Evolutionary conservation across 2,797 vertebrate genomes (phyloP).

Genomic region (Pygocentrus nattereri): DNA sequence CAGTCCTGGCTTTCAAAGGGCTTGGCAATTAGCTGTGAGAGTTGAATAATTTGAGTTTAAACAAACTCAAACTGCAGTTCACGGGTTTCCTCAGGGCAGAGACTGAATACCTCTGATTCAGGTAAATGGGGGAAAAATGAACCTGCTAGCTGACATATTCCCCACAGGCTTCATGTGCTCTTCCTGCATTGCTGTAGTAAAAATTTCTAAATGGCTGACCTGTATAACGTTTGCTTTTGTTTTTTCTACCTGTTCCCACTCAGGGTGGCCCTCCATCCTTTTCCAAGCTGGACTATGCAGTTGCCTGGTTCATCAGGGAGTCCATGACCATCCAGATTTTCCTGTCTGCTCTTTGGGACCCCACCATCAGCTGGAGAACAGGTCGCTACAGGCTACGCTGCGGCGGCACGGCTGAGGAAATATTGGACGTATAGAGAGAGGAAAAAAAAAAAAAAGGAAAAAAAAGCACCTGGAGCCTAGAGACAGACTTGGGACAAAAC

Average conservation of each 20-base stretch:
- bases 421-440: conserved; percentile 89
- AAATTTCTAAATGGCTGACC: not conserved
- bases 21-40: not conserved
- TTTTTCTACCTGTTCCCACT: not conserved
- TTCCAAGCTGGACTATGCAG: conserved; percentile 97
- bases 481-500: conserved; percentile 25
- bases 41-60: not conserved
- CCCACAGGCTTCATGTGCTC: not conserved
- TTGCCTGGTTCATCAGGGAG: conserved; percentile 98
- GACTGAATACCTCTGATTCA: not conserved
- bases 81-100: not conserved
- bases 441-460: conserved; percentile 55
- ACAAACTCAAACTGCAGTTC: not conserved
- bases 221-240: not conserved
- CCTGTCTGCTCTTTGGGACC: conserved; percentile 96
- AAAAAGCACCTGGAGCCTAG: conserved; percentile 33
- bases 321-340: conserved; percentile 99
- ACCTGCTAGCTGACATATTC: not conserved
- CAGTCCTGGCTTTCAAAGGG: not conserved
- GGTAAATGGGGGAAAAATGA: not conserved
- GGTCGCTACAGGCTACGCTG: conserved; percentile 95
- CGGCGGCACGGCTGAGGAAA: conserved; percentile 96
- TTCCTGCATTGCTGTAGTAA: not conserved
- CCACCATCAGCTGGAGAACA: conserved; percentile 97
- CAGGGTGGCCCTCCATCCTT: conserved; percentile 91